phyloP scores from a whole-genome alignment of 2,797 vertebrate genomes.

The Rhyacichthys aspro region DNA sequence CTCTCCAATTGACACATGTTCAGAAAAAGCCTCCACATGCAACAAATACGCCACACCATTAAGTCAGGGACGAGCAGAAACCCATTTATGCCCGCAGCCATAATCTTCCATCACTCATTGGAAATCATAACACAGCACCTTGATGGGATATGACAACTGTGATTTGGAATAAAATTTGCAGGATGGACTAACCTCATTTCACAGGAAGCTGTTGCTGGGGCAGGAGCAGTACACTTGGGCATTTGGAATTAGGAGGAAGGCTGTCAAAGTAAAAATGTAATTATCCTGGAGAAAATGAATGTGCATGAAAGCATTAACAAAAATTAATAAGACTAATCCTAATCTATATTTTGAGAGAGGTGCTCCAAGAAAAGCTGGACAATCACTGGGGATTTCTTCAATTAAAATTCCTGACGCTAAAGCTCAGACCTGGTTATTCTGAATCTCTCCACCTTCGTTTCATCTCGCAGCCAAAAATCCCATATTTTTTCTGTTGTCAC shows the following conservation, averaged over 20 bases:
- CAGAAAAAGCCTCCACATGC: constrained; percentile 43
- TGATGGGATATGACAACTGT: constrained; percentile 45
- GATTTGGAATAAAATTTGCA: constrained; percentile 46
- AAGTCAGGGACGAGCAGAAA: constrained; percentile 25
- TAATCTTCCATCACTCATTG: constrained; percentile 48
- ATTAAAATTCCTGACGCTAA: constrained; percentile 70
- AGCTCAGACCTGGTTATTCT: constrained; percentile 69
- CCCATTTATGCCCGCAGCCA: constrained; percentile 36
- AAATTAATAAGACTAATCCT: constrained; percentile 72
- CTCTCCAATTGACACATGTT: constrained; percentile 62
- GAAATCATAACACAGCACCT: constrained; percentile 32
- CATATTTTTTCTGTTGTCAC: constrained; percentile 67
- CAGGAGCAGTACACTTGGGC: constrained; percentile 47
- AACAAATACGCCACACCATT: constrained; percentile 45
- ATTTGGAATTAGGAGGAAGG: constrained; percentile 52
- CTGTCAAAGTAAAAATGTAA: constrained; percentile 67
- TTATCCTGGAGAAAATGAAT: constrained; percentile 70
- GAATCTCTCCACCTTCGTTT: constrained; percentile 66
- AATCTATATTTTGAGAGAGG: constrained; percentile 62
- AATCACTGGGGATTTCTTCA: constrained; percentile 72
- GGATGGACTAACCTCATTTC: constrained; percentile 51
- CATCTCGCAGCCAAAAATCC: constrained; percentile 64
- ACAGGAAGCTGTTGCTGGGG: constrained; percentile 10
- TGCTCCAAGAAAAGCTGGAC: constrained; percentile 56
- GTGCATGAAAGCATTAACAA: constrained; percentile 63